These are phyloP conservation scores for Acropora yongei DNA, from an alignment of 64 coral and sea anemone genomes.

Conservation along the genomic window DNA sequence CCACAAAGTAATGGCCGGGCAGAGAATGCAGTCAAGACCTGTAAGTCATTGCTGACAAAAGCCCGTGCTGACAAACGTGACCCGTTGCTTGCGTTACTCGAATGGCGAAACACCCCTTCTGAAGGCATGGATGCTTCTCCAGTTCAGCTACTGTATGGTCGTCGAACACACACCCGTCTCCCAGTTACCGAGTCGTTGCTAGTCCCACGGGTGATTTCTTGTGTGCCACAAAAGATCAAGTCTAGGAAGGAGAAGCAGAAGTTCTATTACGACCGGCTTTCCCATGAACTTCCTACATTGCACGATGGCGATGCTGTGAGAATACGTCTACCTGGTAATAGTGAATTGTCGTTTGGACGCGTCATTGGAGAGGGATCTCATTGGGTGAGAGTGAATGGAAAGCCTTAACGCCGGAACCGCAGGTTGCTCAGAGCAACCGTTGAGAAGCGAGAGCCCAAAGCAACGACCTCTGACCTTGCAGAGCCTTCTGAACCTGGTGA, in stretches of 20 bases:
- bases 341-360: background rate
- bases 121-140: too few relatives aligned
- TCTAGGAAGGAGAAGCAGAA: background rate
- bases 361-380: background rate
- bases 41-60: too few relatives aligned
- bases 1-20: too few relatives aligned
- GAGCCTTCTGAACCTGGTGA: background rate
- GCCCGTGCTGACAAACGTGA: too few relatives aligned
- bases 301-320: background rate
- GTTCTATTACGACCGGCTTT: background rate
- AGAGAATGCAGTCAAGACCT: too few relatives aligned
- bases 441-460: background rate
- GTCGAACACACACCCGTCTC: too few relatives aligned
- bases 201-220: too few relatives aligned
- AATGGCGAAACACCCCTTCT: too few relatives aligned
- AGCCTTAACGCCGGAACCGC: background rate
- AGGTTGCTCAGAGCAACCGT: background rate
- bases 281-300: background rate
- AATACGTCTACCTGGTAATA: background rate
- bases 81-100: too few relatives aligned
- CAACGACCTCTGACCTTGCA: background rate
- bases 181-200: too few relatives aligned
- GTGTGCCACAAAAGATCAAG: too few relatives aligned
- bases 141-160: too few relatives aligned
- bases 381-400: background rate